Evolutionary conservation across 2,797 vertebrate species (phyloP).

Genomic region (Lindbergichthys nudifrons): DNA sequence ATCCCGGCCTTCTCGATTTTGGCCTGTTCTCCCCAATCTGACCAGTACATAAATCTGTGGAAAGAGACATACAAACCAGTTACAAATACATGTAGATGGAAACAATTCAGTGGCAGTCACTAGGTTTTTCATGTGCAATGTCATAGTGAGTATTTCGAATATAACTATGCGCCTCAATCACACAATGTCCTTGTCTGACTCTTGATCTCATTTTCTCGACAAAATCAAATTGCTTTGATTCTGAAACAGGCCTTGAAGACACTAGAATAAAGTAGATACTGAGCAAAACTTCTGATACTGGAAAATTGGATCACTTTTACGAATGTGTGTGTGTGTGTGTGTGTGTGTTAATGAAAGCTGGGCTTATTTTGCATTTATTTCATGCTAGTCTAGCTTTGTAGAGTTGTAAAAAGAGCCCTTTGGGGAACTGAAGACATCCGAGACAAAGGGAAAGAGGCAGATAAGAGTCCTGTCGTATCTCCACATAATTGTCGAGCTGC

Average conservation of each 20-base stretch:
- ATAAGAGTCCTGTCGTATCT: slow-evolving; percentile 10
- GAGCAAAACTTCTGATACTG: slow-evolving; percentile 28
- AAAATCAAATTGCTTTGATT: slow-evolving; percentile 22
- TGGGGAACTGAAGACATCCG: slow-evolving; percentile 43
- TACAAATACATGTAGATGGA: not conserved
- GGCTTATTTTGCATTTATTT: slow-evolving; percentile 71
- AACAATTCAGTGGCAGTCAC: not conserved
- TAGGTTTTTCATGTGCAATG: not conserved
- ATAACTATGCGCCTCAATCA: slow-evolving; percentile 13
- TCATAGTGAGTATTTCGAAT: not conserved
- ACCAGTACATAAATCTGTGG: slow-evolving; percentile 98
- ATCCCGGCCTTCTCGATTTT: slow-evolving; percentile 97
- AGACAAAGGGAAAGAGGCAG: slow-evolving; percentile 33
- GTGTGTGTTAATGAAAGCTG: slow-evolving; percentile 22
- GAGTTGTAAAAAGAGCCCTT: slow-evolving; percentile 51
- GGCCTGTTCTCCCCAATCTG: slow-evolving; percentile 95
- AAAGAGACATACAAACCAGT: slow-evolving; percentile 6
- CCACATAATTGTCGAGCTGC: slow-evolving; percentile 29
- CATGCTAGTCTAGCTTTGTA: slow-evolving; percentile 58
- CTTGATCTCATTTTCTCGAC: slow-evolving; percentile 8
- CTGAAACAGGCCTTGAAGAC: slow-evolving; percentile 28
- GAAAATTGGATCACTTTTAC: slow-evolving; percentile 31
- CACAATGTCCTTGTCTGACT: slow-evolving; percentile 3
- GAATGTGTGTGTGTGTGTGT: slow-evolving; percentile 19
- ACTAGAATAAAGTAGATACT: slow-evolving; percentile 16